A percentile compares a stretch with the other conserved stretches of the same genome.
These are phyloP conservation scores for Chionomys nivalis DNA, from an alignment of 2,113 vertebrate genomes.

Conservation along the genomic window DNA sequence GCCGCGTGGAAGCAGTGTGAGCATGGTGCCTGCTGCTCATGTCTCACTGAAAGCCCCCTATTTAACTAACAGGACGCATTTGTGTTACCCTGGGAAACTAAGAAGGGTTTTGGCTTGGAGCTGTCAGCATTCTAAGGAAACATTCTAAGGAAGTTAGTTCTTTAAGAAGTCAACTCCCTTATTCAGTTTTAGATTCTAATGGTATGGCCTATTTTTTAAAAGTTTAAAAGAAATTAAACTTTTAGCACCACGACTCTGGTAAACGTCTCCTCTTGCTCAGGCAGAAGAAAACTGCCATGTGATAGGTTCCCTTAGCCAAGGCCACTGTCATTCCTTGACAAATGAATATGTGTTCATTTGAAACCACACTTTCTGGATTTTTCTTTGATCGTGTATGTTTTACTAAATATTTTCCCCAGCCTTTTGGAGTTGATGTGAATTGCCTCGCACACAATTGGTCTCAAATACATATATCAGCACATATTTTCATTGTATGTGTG, in stretches of 20 bases:
- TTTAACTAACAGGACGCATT: not conserved
- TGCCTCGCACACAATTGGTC: not conserved
- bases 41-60: not conserved
- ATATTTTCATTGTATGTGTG: not conserved
- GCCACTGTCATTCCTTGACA: not conserved
- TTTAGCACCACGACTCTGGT: not conserved
- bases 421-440: not conserved
- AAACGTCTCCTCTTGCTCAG: not conserved
- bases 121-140: not conserved
- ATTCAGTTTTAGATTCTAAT: not conserved
- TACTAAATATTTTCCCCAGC: not conserved
- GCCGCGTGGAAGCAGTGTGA: rapidly evolving
- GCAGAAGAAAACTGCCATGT: rapidly evolving
- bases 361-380: not conserved
- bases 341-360: not conserved
- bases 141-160: not conserved
- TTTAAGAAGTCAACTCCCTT: not conserved
- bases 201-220: not conserved
- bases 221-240: too few relatives aligned
- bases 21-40: not conserved
- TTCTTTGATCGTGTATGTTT: not conserved
- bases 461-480: not conserved
- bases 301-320: not conserved
- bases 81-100: not conserved
- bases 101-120: not conserved